phyloP scores from a whole-genome alignment of 1,140 invertebrate genomes.

The Eubasilissa regina region DNA sequence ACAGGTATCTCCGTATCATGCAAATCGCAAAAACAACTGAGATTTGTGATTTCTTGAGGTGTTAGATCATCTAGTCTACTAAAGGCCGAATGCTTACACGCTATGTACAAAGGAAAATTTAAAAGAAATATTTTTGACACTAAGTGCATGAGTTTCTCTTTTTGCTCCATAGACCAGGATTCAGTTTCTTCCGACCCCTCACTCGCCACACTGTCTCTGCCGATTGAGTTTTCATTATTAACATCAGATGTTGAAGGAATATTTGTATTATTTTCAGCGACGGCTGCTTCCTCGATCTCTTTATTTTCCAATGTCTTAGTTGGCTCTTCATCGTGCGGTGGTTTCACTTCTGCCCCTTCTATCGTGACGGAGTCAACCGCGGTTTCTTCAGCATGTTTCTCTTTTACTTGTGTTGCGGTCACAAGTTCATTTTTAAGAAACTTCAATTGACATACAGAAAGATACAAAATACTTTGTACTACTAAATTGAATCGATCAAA shows the following conservation, averaged over 20 bases:
- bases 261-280: slow-evolving; percentile 61
- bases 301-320: slow-evolving; percentile 55
- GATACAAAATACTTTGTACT: slow-evolving; percentile 85
- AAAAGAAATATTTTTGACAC: slow-evolving; percentile 85
- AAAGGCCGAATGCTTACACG: slow-evolving; percentile 88
- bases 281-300: slow-evolving; percentile 53
- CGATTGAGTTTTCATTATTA: slow-evolving; percentile 50
- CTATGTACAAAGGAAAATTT: slow-evolving; percentile 94
- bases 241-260: slow-evolving; percentile 29
- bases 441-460: slow-evolving; percentile 83
- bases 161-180: slow-evolving; percentile 82
- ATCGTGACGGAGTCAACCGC: slow-evolving; percentile 57
- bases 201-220: slow-evolving; percentile 60
- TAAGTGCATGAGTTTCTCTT: slow-evolving; percentile 85
- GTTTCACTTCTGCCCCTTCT: slow-evolving; percentile 58
- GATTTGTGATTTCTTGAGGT: slow-evolving; percentile 82
- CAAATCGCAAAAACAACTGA: slow-evolving; percentile 90
- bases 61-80: slow-evolving; percentile 84
- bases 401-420: slow-evolving; percentile 58
- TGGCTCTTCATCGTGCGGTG: slow-evolving; percentile 48
- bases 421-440: slow-evolving; percentile 77
- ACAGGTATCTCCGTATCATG: slow-evolving; percentile 94
- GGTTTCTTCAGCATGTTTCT: slow-evolving; percentile 50
- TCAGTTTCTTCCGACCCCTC: slow-evolving; percentile 64
- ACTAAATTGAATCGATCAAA: slow-evolving; percentile 91